Evolutionary conservation across 2,797 vertebrate genomes (phyloP).

Genomic region (Melanotaenia pygmaea): DNA sequence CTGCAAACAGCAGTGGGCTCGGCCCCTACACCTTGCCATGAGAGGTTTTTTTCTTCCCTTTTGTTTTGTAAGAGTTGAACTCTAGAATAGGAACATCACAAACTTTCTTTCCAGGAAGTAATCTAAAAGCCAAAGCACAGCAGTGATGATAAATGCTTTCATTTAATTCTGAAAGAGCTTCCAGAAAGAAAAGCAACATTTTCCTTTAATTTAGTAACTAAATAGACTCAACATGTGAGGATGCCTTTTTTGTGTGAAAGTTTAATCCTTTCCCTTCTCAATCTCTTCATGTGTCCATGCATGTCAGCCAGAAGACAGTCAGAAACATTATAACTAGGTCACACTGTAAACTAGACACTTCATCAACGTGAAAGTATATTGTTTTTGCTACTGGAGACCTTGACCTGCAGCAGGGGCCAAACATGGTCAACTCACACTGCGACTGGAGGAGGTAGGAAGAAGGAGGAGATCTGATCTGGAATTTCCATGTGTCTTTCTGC

Average conservation of each 20-base stretch:
- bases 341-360: conserved; percentile 12
- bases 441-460: neutral
- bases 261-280: neutral
- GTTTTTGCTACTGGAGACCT: conserved; percentile 6
- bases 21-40: too few relatives aligned
- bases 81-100: too few relatives aligned
- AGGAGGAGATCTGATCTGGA: neutral
- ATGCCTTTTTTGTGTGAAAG: neutral
- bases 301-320: neutral
- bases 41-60: too few relatives aligned
- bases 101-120: neutral
- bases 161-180: neutral
- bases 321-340: conserved; percentile 8
- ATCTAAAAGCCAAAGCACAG: neutral
- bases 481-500: neutral
- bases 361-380: conserved; percentile 7
- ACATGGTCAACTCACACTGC: neutral
- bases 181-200: neutral
- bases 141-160: neutral
- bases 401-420: neutral
- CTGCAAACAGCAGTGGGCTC: too few relatives aligned
- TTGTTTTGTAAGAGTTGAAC: too few relatives aligned
- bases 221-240: neutral
- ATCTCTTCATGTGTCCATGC: neutral
- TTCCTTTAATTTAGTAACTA: neutral